Conservation (phyloP, 2,888 invertebrate genomes). For the Iphiclides podalirius region DNA sequence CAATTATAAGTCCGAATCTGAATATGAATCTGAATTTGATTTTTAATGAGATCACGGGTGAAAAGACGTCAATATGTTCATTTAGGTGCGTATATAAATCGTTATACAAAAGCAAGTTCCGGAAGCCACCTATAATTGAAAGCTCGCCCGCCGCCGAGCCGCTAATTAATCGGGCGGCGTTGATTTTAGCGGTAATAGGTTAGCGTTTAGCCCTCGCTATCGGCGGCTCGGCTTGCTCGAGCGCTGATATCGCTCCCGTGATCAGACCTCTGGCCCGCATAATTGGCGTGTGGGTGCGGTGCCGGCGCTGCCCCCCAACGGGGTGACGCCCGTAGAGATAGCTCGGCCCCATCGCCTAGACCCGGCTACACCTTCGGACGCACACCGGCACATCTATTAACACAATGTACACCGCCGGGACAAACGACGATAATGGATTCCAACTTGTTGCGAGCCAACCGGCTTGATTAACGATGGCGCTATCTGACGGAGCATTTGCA, state of each 20-base stretch:
- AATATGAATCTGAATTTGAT: too few species aligned
- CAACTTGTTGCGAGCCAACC: slow-evolving; percentile 1
- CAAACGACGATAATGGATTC: slow-evolving; percentile 4
- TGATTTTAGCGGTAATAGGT: slow-evolving; percentile 66
- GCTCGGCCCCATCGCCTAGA: slow-evolving; percentile 59
- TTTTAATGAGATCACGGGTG: too few species aligned
- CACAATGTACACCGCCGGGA: slow-evolving; percentile 16
- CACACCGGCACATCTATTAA: slow-evolving; percentile 39
- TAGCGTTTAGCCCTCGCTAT: slow-evolving; percentile 63
- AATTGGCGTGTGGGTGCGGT: slow-evolving; percentile 78
- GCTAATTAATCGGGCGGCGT: slow-evolving; percentile 48
- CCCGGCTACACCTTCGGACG: slow-evolving; percentile 51
- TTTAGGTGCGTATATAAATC: too few species aligned
- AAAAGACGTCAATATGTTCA: too few species aligned
- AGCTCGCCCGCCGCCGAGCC: too few species aligned
- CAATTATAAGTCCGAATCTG: too few species aligned
- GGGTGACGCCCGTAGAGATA: slow-evolving; percentile 68
- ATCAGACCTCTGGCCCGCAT: slow-evolving; percentile 78
- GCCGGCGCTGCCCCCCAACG: slow-evolving; percentile 75
- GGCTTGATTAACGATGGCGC: background rate
- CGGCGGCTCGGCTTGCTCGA: too few species aligned
- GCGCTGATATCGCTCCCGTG: slow-evolving; percentile 61
- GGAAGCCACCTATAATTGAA: too few species aligned
- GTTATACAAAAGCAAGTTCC: too few species aligned
- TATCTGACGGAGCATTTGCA: background rate